Conservation (phyloP, 1,140 invertebrate species). For the Drosophila oshimai region DNA sequence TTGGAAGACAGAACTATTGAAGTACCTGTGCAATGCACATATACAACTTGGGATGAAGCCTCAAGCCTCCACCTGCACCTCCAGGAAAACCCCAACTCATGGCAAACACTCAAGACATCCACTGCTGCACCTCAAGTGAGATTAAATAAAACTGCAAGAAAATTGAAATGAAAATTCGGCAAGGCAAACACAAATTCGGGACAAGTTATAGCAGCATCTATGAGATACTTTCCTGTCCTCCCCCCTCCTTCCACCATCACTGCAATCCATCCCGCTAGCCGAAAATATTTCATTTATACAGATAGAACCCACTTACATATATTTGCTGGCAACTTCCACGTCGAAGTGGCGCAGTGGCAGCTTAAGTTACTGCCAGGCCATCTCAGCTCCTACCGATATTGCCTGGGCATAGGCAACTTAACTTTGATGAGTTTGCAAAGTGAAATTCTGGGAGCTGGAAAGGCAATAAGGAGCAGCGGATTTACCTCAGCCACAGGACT, state of each 20-base stretch:
- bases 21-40: not conserved
- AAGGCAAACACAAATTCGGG: conserved; percentile 73
- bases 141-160: conserved; percentile 77
- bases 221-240: conserved; percentile 4
- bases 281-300: conserved; percentile 65
- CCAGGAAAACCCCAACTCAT: conserved; percentile 2
- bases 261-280: conserved; percentile 6
- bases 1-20: not conserved
- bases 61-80: not conserved
- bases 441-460: conserved; percentile 14
- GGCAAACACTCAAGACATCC: conserved; percentile 57
- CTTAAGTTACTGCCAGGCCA: conserved; percentile 22
- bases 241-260: not conserved
- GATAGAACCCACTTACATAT: conserved; percentile 24
- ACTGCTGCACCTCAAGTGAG: conserved; percentile 76
- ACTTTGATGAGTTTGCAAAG: conserved; percentile 78
- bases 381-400: conserved; percentile 16
- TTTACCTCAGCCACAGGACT: conserved; percentile 21
- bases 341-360: conserved; percentile 38
- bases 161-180: conserved; percentile 80
- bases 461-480: not conserved
- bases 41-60: not conserved
- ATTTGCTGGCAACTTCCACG: conserved; percentile 30
- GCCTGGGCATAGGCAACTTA: conserved; percentile 56
- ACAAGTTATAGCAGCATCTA: conserved; percentile 64